phyloP scores from a whole-genome alignment of 1,140 invertebrate genomes.

The Forficula auricularia region DNA sequence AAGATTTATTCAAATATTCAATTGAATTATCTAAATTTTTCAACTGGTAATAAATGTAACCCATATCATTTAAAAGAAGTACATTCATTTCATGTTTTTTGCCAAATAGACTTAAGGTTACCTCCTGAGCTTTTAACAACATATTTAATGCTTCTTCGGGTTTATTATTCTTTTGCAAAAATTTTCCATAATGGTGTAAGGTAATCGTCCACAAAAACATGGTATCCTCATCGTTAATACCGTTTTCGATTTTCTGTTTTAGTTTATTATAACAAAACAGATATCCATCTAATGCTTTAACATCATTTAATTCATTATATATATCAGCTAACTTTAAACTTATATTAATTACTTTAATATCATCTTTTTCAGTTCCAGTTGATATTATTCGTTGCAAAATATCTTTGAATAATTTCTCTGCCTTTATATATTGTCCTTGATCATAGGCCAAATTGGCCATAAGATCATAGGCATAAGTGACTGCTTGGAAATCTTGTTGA shows the following conservation, averaged over 20 bases:
- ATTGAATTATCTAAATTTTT: constrained; percentile 50
- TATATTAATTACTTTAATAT: constrained; percentile 57
- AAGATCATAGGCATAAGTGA: constrained; percentile 75
- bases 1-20: constrained; percentile 48
- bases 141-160: constrained; percentile 43
- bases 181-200: constrained; percentile 65
- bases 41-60: constrained; percentile 46
- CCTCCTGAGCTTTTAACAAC: constrained; percentile 49
- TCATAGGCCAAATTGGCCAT: constrained; percentile 79
- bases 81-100: constrained; percentile 51
- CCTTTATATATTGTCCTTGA: constrained; percentile 54
- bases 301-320: constrained; percentile 40
- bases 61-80: constrained; percentile 70
- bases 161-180: constrained; percentile 45
- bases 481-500: constrained; percentile 47
- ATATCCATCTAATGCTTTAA: constrained; percentile 54
- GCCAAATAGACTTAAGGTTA: constrained; percentile 46
- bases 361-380: constrained; percentile 46
- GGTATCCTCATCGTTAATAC: constrained; percentile 36
- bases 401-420: constrained; percentile 62
- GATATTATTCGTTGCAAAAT: constrained; percentile 59
- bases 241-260: constrained; percentile 32
- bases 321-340: constrained; percentile 60
- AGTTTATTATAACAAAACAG: constrained; percentile 55
- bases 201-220: constrained; percentile 46